These are phyloP conservation scores for Hydrolagus colliei DNA, from an alignment of 2,797 vertebrate species.

Conservation along the genomic window DNA sequence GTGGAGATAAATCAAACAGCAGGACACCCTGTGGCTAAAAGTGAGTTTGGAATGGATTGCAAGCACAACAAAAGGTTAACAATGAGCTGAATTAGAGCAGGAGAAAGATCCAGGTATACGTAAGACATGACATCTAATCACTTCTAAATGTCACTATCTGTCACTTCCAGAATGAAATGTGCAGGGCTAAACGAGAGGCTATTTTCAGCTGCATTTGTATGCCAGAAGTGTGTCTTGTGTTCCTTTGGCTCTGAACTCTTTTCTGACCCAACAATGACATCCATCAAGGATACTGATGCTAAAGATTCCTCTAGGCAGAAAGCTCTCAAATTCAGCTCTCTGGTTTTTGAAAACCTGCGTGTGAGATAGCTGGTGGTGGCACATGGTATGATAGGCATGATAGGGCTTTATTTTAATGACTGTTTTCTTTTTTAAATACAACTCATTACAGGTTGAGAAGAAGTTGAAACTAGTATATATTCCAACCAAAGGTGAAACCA, in stretches of 20 bases:
- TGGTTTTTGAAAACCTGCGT: background rate
- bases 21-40: background rate
- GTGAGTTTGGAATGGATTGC: background rate
- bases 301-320: background rate
- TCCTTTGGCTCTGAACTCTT: background rate
- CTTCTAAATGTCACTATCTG: background rate
- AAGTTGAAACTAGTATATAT: background rate
- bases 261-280: conserved; percentile 1
- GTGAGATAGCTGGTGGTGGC: background rate
- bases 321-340: background rate
- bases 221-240: background rate
- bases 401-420: background rate
- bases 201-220: conserved; percentile 3
- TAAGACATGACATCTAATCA: conserved; percentile 6
- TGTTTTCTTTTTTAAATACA: background rate
- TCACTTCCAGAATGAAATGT: background rate
- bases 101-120: conserved; percentile 2
- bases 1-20: conserved; percentile 3
- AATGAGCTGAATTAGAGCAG: background rate
- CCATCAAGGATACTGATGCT: background rate
- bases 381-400: too few species aligned
- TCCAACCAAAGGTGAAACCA: background rate
- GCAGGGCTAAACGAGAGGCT: background rate
- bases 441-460: background rate
- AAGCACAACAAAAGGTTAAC: conserved; percentile 11